These are phyloP conservation scores for Cybosia mesomella DNA, from an alignment of 2,888 invertebrate genomes.

Conservation along the genomic window DNA sequence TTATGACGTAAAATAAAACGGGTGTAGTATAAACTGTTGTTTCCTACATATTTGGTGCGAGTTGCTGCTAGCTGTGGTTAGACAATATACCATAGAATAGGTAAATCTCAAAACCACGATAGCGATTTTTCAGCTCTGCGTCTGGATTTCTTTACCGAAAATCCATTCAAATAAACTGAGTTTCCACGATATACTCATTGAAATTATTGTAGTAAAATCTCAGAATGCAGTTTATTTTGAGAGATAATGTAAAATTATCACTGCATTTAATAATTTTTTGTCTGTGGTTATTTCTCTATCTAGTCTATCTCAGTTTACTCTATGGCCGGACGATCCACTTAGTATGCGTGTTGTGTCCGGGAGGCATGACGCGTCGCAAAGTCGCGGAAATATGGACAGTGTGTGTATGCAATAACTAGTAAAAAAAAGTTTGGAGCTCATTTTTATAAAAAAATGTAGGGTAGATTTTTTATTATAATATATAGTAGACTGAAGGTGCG, in stretches of 20 bases:
- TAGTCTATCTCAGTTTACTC: conserved; percentile 1
- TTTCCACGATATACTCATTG: too few species aligned
- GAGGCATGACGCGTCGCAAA: conserved; percentile 45
- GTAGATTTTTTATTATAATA: conserved; percentile 40
- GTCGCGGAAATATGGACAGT: conserved; percentile 47
- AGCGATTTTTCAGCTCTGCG: too few species aligned
- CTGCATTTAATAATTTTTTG: not conserved
- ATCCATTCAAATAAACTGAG: too few species aligned
- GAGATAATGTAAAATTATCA: not conserved
- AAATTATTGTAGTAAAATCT: too few species aligned
- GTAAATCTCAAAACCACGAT: too few species aligned
- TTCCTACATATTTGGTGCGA: conserved; percentile 1
- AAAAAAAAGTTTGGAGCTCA: conserved; percentile 29
- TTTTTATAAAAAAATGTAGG: conserved; percentile 37
- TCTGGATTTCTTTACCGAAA: too few species aligned
- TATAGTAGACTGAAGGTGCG: conserved; percentile 17
- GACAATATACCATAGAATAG: not conserved
- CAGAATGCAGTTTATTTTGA: not conserved
- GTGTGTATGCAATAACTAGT: conserved; percentile 51
- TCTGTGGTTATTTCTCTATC: too few species aligned
- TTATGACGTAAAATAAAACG: conserved; percentile 61
- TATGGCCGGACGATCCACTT: conserved; percentile 36
- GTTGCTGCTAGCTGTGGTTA: not conserved
- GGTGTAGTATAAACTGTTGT: conserved; percentile 58
- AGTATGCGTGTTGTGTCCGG: conserved; percentile 54